Evolutionary conservation across 2,113 vertebrate genomes (phyloP), one percentile per base, ranked within the genome.

Genomic region (Xenotilapia caudafasciata): DNA sequence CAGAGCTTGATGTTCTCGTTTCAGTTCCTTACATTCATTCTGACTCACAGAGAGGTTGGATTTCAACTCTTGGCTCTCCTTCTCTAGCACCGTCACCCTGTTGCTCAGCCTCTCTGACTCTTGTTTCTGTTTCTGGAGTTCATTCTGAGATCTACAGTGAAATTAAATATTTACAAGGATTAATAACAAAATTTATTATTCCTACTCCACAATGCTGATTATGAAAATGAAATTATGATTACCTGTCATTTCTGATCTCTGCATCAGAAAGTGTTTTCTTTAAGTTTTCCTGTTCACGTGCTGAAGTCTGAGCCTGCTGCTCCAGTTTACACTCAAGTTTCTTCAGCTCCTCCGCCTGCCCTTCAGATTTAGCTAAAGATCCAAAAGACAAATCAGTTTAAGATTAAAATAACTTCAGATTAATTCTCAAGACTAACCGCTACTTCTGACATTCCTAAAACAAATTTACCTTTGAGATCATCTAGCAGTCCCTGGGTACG

Each of bases 41-140:
- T 96, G 96, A 40, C 96, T 97, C 6, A 77, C 70, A 42, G 53
- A 90, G 55, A 97, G 92, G 3, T 90, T 91, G 8, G 86, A 94
- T 80, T 96, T 95, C 83, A 98, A 89, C 65, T 95, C 90, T 88
- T 96, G 90, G 2, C 51, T 93, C 86, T 98, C 97, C 75, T 94
- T 97, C 45, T 97, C 95, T 15, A 95, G 47, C 83, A 90, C 92
- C 6, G 19, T 90, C 87, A 97, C 83, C 82, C 96, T 97, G 87
- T 89, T 93, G 1, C 91, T 96, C 83, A 97, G 93, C 80, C 96
- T 96, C 87, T 97, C 96, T 28, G 96, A 90, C 80, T 96, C 94
- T 60, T 95, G 93, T 26, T 97, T 97, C 86, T 96, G 96, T 75
- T 97, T 96, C 92, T 96, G 96, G 31, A 98, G 89, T 12, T 97